Base-by-base conservation (phyloP, 2,113 vertebrate genomes). In the Engystomops pustulosus region DNA sequence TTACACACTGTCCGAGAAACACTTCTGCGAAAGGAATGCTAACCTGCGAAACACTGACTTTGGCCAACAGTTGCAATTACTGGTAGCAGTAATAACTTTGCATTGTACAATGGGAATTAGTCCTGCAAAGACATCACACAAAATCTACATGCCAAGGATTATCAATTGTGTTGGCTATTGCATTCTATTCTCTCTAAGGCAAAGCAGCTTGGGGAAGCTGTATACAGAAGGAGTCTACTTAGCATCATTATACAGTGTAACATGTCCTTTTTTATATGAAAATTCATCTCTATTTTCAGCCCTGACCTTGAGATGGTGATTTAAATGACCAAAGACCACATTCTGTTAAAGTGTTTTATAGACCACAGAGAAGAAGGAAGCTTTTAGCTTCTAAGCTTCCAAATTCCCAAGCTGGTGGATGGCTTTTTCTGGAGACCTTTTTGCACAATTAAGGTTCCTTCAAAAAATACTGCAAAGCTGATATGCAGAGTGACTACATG, bases 131-230 rank as follows among this genome's bases (percentile, higher is more conserved):
- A 85, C 74, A 85, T 67, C 60, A 78, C 74, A 78, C 75, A 85
- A 58, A 70, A 85, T 79, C 32, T 38, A 78, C 75, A 79, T 79
- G 74, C 83, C 83, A 79, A 65, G 62, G 34, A 85, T 79, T 85
- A 78, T 58, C 83, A 79, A 27, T 67, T 55, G 47, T 85, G 74
- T 85, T 41, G 74, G 75, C 75, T 55, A 78, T 51, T 85, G 83
- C 83, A 79, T 85, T 85, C 83, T 85, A 85, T 45, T 76, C 76
- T 85, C 65, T 85, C 74, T 79, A 85, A 85, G 83, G 83, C 83
- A 85, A 85, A 85, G 83, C 75, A 85, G 83, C 74, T 85, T 85
- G 74, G 83, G 81, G 75, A 58, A 85, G 83, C 75, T 79, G 74
- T 78, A 79, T 75, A 85, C 44, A 79, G 69, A 79, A 84, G 74